phyloP scores from a whole-genome alignment of 2,888 invertebrate species.

The Julus scanicus region DNA sequence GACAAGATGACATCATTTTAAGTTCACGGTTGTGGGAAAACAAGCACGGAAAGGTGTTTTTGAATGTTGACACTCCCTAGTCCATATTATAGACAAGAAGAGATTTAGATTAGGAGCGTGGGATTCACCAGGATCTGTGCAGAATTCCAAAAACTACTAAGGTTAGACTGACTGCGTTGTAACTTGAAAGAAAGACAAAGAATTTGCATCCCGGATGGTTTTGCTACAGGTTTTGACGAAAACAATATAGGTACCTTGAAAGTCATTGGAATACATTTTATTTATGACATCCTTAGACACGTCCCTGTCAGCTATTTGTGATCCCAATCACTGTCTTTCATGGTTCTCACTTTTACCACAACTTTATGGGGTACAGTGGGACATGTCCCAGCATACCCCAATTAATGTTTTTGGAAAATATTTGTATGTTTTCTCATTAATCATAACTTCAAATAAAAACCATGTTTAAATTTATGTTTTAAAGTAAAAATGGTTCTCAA shows the following conservation, averaged over 20 bases:
- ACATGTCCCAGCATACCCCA: too few relatives aligned
- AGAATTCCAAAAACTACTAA: not conserved
- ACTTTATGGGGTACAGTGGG: too few relatives aligned
- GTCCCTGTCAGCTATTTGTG: too few relatives aligned
- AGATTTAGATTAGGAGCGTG: not conserved
- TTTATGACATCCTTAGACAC: too few relatives aligned
- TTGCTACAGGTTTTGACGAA: not conserved
- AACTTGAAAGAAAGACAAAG: not conserved
- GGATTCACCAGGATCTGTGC: not conserved
- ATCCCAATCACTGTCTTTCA: too few relatives aligned
- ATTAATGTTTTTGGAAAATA: too few relatives aligned
- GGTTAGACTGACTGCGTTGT: not conserved
- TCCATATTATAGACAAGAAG: not conserved
- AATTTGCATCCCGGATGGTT: not conserved
- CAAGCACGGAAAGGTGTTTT: too few relatives aligned
- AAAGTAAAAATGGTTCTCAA: too few relatives aligned
- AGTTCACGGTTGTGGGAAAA: not conserved
- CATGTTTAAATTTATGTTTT: too few relatives aligned
- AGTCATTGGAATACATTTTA: not conserved
- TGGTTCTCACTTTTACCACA: too few relatives aligned
- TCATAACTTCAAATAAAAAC: too few relatives aligned
- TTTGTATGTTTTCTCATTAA: too few relatives aligned
- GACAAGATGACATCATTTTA: constrained; percentile 18
- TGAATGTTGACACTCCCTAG: not conserved
- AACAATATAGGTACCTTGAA: not conserved